A percentile compares a stretch with the other conserved stretches of the same genome.
Evolutionary conservation across 2,888 invertebrate species (phyloP).

Genomic region (Dioctria linearis): DNA sequence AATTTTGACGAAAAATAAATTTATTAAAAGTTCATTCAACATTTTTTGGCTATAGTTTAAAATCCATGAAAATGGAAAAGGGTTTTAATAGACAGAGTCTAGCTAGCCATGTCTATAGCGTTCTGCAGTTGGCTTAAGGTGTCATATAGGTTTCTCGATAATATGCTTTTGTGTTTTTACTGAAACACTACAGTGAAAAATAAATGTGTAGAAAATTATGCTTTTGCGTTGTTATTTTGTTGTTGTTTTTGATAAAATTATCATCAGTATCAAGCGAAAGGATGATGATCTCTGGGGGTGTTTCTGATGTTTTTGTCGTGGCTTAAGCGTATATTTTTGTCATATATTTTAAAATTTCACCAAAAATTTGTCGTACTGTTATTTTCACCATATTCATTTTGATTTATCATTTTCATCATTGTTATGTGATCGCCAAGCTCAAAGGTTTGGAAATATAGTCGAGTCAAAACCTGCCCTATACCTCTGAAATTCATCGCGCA

Average conservation of each 20-base stretch:
- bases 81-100: background rate
- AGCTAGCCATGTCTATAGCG: background rate
- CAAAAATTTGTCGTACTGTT: too few relatives aligned
- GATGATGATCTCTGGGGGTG: background rate
- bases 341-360: too few relatives aligned
- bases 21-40: background rate
- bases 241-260: background rate
- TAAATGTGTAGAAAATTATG: conserved; percentile 38
- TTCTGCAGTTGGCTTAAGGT: background rate
- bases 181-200: conserved; percentile 29
- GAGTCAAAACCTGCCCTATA: too few relatives aligned
- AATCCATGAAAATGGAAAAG: background rate
- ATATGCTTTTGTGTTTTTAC: conserved; percentile 33
- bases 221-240: background rate
- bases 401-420: too few relatives aligned
- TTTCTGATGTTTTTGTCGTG: too few relatives aligned
- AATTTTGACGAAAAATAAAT: background rate
- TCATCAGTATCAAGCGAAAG: conserved; percentile 18
- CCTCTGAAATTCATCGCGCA: too few relatives aligned
- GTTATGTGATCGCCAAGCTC: too few relatives aligned
- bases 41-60: background rate
- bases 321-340: too few relatives aligned
- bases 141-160: conserved; percentile 20
- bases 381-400: too few relatives aligned
- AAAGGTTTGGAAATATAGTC: too few relatives aligned